Conservation (phyloP, 2,113 vertebrate genomes). For the Brachypodius melanocephalos region DNA sequence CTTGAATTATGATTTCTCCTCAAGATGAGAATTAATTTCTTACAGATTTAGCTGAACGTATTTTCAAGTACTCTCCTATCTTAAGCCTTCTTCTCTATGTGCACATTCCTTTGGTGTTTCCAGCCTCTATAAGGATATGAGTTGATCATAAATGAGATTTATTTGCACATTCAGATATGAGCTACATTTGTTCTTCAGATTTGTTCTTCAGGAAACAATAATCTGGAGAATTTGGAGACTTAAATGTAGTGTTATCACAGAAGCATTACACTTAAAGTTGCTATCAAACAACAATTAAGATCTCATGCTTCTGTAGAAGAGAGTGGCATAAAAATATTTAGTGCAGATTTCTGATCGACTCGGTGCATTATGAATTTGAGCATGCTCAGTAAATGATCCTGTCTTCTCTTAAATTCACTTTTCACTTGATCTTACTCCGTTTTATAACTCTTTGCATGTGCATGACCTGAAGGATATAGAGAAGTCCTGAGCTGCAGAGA, state of each 20-base stretch:
- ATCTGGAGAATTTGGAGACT: neutral
- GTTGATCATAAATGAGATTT: neutral
- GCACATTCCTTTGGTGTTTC: neutral
- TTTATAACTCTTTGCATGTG: constrained; percentile 77
- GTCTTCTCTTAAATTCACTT: constrained; percentile 41
- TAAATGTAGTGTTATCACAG: neutral
- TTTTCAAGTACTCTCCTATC: neutral
- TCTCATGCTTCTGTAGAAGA: neutral
- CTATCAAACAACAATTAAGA: neutral
- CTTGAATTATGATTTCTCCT: neutral
- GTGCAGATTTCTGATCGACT: neutral
- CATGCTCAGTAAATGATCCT: constrained; percentile 83
- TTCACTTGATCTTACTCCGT: constrained; percentile 30
- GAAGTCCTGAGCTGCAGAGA: constrained; percentile 52
- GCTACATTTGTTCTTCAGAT: neutral
- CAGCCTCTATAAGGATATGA: neutral
- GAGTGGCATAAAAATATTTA: neutral
- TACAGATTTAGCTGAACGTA: neutral
- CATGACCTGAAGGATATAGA: constrained; percentile 68
- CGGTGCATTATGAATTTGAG: constrained; percentile 65
- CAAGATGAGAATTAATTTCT: neutral
- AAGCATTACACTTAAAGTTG: neutral
- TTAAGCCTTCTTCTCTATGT: neutral
- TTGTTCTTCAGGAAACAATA: constrained; percentile 27
- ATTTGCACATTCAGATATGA: neutral